phyloP scores from a whole-genome alignment of 2,888 invertebrate genomes.

The Parnassius apollo region DNA sequence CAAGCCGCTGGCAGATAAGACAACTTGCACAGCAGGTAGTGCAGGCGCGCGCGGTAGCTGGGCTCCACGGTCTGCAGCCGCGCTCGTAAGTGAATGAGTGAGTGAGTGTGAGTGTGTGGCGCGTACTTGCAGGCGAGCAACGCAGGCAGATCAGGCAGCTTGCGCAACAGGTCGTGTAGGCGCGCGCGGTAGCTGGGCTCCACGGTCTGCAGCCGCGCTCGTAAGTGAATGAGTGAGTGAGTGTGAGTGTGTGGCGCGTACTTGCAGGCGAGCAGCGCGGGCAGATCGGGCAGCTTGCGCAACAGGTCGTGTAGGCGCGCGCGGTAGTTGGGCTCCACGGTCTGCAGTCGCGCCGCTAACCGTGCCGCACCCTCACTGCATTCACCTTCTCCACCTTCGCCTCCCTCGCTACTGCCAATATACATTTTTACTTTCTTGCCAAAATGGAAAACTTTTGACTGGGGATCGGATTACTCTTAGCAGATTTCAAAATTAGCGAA shows the following conservation, averaged over 20 bases:
- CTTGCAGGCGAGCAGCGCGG: constrained; percentile 26
- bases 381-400: constrained; percentile 41
- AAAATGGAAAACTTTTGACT: too few relatives aligned
- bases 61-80: constrained; percentile 62
- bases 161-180: constrained; percentile 55
- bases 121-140: constrained; percentile 24
- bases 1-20: constrained; percentile 45
- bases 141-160: constrained; percentile 53
- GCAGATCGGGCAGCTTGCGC: constrained; percentile 57
- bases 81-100: constrained; percentile 31
- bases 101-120: background rate
- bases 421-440: too few relatives aligned
- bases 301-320: constrained; percentile 55
- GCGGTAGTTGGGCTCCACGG: constrained; percentile 64
- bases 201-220: constrained; percentile 53
- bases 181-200: constrained; percentile 64
- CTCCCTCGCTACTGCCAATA: too few relatives aligned
- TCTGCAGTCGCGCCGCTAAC: constrained; percentile 59
- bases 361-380: constrained; percentile 50
- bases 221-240: too few relatives aligned
- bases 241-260: background rate
- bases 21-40: constrained; percentile 57
- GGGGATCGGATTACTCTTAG: too few relatives aligned
- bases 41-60: constrained; percentile 57
- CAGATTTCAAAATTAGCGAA: too few relatives aligned